Percentiles rank a stretch among this genome's conserved stretches.
These are phyloP conservation scores for Platichthys stellatus DNA, from an alignment of 2,113 vertebrate genomes.

Conservation along the genomic window DNA sequence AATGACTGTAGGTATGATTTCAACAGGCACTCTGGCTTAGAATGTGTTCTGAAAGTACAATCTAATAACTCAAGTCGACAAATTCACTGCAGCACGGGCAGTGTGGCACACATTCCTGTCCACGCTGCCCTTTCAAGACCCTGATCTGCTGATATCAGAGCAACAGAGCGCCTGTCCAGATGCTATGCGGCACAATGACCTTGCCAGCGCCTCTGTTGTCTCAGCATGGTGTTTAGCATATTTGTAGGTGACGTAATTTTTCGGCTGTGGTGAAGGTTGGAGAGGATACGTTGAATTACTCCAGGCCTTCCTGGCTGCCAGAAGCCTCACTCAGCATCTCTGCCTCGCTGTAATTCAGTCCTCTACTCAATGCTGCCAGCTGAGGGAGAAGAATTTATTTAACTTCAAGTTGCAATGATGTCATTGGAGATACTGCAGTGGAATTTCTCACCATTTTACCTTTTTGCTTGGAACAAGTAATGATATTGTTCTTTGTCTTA, in stretches of 20 bases:
- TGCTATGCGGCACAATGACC: slow-evolving; percentile 83
- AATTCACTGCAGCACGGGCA: slow-evolving; percentile 35
- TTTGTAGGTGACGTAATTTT: slow-evolving; percentile 80
- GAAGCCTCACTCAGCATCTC: slow-evolving; percentile 79
- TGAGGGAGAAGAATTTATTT: slow-evolving; percentile 68
- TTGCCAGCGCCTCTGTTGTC: slow-evolving; percentile 75
- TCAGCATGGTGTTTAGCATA: slow-evolving; percentile 81
- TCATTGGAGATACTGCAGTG: slow-evolving; percentile 64
- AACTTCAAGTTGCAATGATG: slow-evolving; percentile 67
- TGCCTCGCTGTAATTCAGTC: slow-evolving; percentile 74
- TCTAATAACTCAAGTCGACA: background rate
- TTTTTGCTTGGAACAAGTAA: slow-evolving; percentile 37
- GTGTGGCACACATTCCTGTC: slow-evolving; percentile 19
- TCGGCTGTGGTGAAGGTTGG: slow-evolving; percentile 72
- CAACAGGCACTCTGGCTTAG: background rate
- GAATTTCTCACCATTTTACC: slow-evolving; percentile 31
- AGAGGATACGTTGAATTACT: slow-evolving; percentile 76
- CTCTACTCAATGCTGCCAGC: slow-evolving; percentile 71
- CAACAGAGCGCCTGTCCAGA: slow-evolving; percentile 71
- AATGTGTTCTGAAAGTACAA: background rate
- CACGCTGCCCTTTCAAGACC: slow-evolving; percentile 53
- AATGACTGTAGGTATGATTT: slow-evolving; percentile 3
- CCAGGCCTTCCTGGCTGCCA: slow-evolving; percentile 71
- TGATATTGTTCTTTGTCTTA: slow-evolving; percentile 49
- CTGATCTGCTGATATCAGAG: slow-evolving; percentile 53